Percentiles rank a stretch among this genome's conserved stretches.
phyloP scores from a whole-genome alignment of 2,113 vertebrate species.

The Aptenodytes forsteri region DNA sequence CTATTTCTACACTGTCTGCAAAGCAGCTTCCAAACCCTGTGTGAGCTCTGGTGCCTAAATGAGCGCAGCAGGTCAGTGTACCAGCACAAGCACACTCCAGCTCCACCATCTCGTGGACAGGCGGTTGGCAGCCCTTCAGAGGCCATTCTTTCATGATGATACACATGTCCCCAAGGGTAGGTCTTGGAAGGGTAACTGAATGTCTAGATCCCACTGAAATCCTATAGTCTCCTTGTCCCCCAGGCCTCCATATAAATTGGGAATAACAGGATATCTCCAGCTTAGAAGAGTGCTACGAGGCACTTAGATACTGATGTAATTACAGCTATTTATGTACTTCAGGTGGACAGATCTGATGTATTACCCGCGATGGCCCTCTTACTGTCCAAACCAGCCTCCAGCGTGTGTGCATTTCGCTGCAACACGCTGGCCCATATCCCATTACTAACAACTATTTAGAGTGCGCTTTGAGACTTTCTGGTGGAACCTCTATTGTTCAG shows the following conservation, averaged over 20 bases:
- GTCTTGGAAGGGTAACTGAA: slow-evolving; percentile 17
- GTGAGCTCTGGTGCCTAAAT: background rate
- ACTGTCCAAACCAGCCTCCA: background rate
- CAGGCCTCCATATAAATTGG: slow-evolving; percentile 1
- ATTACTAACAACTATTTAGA: background rate
- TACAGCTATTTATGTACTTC: slow-evolving; percentile 27
- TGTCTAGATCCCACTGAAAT: slow-evolving; percentile 44
- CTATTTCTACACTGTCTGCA: background rate
- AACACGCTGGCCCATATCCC: background rate
- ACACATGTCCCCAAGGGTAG: background rate
- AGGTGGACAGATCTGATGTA: background rate
- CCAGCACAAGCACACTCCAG: accelerated
- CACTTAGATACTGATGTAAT: background rate
- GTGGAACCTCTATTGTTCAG: background rate
- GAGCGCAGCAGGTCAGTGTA: accelerated
- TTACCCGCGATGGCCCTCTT: background rate
- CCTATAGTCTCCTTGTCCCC: slow-evolving; percentile 42
- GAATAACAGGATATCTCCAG: slow-evolving; percentile 51
- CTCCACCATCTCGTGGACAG: background rate
- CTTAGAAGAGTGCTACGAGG: background rate
- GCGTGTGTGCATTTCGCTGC: background rate
- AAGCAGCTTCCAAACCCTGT: background rate
- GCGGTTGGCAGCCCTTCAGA: slow-evolving; percentile 53
- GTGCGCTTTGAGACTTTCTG: background rate
- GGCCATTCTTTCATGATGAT: slow-evolving; percentile 39